Base-by-base conservation (phyloP, 2,888 invertebrate genomes). In the Aplocera efformata region DNA sequence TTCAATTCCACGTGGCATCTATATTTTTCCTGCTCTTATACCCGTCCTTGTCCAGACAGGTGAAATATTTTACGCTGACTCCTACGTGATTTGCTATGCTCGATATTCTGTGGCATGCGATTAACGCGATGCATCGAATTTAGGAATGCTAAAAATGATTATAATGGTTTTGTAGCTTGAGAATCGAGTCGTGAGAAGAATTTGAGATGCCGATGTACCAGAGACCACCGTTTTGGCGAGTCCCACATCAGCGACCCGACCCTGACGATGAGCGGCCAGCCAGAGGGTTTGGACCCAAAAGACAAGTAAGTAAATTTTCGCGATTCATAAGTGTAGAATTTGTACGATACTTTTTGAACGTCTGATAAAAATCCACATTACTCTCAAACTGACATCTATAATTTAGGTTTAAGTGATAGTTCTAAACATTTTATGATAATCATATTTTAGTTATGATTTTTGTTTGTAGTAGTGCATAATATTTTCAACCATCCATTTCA, bases 161-260 rank as follows among this genome's bases (percentile, higher is more conserved):
- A 39, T 48, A 28, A 42, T 40, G 11, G 43, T 37, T 41, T 56
- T 58, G 9, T 58, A 50, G 47, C 45, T 53, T 43, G 57, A 48
- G 50, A 45, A 52, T 46, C 37, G 40, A 58, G 40, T 30, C 35
- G 57, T 43, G 48, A 43, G 45, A 42, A 41, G 46, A 33, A 10
- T 31, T 35, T 42, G 61, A 46, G 48, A 90, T 90, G 90, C 89
- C 90, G 58, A 56, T 74, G 67, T 91, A 90, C 73, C 90, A 91
- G 67, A 82, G 92, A 55, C 91, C 92, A 31, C 83, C 91, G 30
- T 92, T 92, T 75, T 92, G 92, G 92, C 82, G 89, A 24, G 77
- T 90, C 27, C 90, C 90, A 5, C 78, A 79, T 51, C 76, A 76
- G 49, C 72, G 88, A 6, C 66, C 46, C 1, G 86, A 88, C 50